A percentile compares a stretch with the other conserved stretches of the same genome.
These are phyloP conservation scores for Hiodon tergisus DNA, from an alignment of 2,113 vertebrate species.

Conservation along the genomic window DNA sequence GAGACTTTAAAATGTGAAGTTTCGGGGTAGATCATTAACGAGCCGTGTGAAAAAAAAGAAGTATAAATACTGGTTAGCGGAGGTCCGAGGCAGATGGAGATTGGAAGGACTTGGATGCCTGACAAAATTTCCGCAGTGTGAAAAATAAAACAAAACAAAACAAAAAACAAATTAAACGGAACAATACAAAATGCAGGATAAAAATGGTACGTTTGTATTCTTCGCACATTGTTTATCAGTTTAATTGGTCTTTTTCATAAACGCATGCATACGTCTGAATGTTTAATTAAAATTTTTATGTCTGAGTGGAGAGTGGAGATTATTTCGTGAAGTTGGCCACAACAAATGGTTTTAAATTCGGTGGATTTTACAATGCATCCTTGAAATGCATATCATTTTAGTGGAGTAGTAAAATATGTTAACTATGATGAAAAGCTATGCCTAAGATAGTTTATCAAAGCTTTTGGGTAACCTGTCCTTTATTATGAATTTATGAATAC, in stretches of 20 bases:
- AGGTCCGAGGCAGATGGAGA: slow-evolving; percentile 4
- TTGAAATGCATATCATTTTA: no score
- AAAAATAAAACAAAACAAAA: not conserved
- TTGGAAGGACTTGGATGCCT: slow-evolving; percentile 45
- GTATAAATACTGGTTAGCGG: slow-evolving; percentile 15
- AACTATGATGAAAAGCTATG: no score
- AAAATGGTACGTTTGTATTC: slow-evolving; percentile 26
- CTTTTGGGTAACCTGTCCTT: no score
- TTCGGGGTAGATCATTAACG: slow-evolving; percentile 53
- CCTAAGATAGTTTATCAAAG: no score
- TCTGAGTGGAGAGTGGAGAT: no score
- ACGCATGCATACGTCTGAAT: no score
- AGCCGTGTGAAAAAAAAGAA: slow-evolving; percentile 9
- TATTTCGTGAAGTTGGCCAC: no score
- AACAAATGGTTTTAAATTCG: no score
- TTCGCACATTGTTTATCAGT: not conserved
- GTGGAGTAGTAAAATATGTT: no score
- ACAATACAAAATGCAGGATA: slow-evolving; percentile 42
- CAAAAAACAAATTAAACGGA: not conserved
- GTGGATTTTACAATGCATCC: no score
- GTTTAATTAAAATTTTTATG: no score
- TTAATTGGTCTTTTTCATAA: no score
- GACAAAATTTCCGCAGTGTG: slow-evolving; percentile 15
- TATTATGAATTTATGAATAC: not conserved
- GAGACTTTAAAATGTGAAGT: not conserved